Evolutionary conservation across 2,888 invertebrate species (phyloP).

Genomic region (Synanthedon vespiformis): DNA sequence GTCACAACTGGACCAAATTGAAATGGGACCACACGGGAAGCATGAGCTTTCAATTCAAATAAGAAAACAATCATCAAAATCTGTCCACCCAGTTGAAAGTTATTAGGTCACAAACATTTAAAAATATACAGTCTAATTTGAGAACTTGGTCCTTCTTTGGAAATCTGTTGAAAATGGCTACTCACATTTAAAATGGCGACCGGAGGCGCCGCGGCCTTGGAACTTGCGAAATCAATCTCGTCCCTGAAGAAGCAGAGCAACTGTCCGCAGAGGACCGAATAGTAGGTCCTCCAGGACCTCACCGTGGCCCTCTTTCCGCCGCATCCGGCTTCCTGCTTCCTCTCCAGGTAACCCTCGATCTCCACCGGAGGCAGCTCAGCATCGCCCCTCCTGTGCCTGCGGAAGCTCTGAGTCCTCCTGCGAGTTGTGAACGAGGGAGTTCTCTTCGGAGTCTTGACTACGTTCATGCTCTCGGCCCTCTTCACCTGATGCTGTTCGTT

Average conservation of each 20-base stretch:
- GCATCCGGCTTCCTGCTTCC: conserved; percentile 93
- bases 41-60: no score
- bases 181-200: conserved; percentile 77
- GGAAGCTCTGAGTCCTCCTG: conserved; percentile 88
- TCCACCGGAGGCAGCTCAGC: conserved; percentile 88
- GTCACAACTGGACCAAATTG: no score
- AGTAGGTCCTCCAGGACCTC: conserved; percentile 94
- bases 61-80: no score
- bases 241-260: conserved; percentile 98
- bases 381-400: conserved; percentile 75
- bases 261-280: conserved; percentile 96
- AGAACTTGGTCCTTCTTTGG: no score
- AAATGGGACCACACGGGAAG: no score
- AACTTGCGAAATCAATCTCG: conserved; percentile 87
- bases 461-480: conserved; percentile 91
- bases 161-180: neutral
- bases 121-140: no score
- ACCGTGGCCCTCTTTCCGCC: conserved; percentile 96
- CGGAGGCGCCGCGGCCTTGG: conserved; percentile 89
- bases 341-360: conserved; percentile 88
- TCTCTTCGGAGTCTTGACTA: conserved; percentile 87
- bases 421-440: conserved; percentile 96
- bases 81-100: no score
- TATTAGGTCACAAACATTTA: no score
- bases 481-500: conserved; percentile 74